Evolutionary conservation across 2,888 invertebrate species (phyloP), one percentile per base, ranked within the genome.

Genomic region (Tupiocoris notatus): DNA sequence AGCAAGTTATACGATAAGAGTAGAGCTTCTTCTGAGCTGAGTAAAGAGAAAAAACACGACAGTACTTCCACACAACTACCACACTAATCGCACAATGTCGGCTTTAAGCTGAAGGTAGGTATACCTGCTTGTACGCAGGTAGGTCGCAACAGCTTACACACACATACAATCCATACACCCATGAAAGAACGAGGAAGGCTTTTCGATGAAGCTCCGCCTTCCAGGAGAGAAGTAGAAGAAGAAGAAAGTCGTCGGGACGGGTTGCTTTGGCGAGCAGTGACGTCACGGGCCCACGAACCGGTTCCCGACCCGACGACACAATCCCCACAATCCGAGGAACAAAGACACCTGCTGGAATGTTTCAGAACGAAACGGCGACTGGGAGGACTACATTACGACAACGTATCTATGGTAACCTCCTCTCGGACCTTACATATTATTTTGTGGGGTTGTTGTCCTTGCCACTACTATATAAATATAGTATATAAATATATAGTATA

Each of bases 331-430:
- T 67, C 21, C 71, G 12, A 57, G 21, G 73, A 73, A 75, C 75
- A 75, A 75, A 75, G 75, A 58, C 75, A 75, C 75, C 75, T 75
- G 75, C 59, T 66, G 75, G 75, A 75, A 75, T 75, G 75, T 63
- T 54, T 24, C 22, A 63, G 39, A 39, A 39, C 39, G 39, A 39
- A 39, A 39, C 39, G 39, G 39, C 39, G 39, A 62, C 62, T 59
- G 59, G 16, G 20, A 3, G 59, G n/a, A n/a, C n/a, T n/a, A n/a
- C n/a, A n/a, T n/a, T n/a, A n/a, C n/a, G n/a, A n/a, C n/a, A n/a
- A n/a, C n/a, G n/a, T n/a, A n/a, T n/a, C n/a, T n/a, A n/a, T n/a
- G n/a, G n/a, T n/a, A n/a, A n/a, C n/a, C n/a, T n/a, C n/a, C n/a
- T n/a, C n/a, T n/a, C n/a, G n/a, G n/a, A n/a, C n/a, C n/a, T n/a